Base-by-base conservation (phyloP, 2,113 vertebrate genomes). In the Butorides virescens region DNA sequence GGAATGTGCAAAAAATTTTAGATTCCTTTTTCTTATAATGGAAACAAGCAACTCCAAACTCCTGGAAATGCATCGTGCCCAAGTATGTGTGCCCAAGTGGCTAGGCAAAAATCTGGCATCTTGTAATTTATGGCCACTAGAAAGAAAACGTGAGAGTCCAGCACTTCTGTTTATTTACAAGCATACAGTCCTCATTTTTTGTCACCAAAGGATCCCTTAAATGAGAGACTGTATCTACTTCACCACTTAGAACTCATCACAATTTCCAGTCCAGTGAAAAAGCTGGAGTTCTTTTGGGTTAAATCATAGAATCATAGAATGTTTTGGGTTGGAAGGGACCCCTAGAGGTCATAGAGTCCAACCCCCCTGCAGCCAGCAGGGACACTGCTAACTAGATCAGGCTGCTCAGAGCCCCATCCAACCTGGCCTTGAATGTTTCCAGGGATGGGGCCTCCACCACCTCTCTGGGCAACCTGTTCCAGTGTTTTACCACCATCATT, bases 71-170 rank as follows among this genome's bases (percentile, higher is more conserved):
- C 9, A 63, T 9, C 4, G 0, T 10, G n/a, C 19, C 37, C 62
- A 76, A 0, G 2, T 4, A 37, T 0, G 0, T 52, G 25, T 4
- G 21, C 16, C 18, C 50, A 84, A 49, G 42, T 8, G 23, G 9
- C 32, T 4, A 23, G 11, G 65, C 27, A 87, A 78, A 89, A 78
- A 47, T 42, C 15, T 50, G 46, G 19, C 56, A 81, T 7, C 46
- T 46, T 42, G 39, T 9, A 53, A 34, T 17, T 76, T 36, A 42
- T 2, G 14, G 39, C 11, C 42, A 50, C 52, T 21, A 71, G 36
- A 39, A 87, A 55, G 42, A 66, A 75, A 71, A 77, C 0, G 0
- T 50, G 30, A 13, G 9, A 77, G 46, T 36, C 11, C 13, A 66
- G 34, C 15, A 55, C 13, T 47, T 59, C 22, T 15, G 22, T 10